Evolutionary conservation across 1,140 invertebrate genomes (phyloP), one percentile per base, ranked within the genome.

Genomic region (Danaus melanippus): DNA sequence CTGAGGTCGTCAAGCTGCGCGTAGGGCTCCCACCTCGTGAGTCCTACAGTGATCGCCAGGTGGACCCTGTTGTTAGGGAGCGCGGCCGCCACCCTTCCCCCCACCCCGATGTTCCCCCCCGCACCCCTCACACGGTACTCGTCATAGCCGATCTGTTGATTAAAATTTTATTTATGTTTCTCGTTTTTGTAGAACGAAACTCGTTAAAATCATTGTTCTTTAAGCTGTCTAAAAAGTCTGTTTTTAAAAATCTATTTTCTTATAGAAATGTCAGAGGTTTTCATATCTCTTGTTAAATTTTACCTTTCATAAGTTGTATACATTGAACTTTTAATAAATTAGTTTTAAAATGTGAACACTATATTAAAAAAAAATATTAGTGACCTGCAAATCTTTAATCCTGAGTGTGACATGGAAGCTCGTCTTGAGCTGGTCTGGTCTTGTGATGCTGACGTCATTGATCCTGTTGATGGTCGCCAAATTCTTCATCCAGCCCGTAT

Each of bases 401-500:
- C 64, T 75, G 10, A 86, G 67, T 1, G 79, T 79, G 51, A 81
- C 80, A 11, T 68, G 67, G 57, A 84, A 83, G 62, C 67, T 70
- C 9, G 78, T 84, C 49, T 74, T 76, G 56, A 69, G 62, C 7
- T 66, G 69, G 48, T 76, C 71, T 0, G 74, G 69, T 7, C 69
- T 53, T 1, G 66, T 69, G 9, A 84, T 71, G 63, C 74, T 86
- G 32, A 86, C 83, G 64, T 86, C 83, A 32, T 70, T 76, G 10
- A 79, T 66, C 1, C 83, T 53, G 67, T 86, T 84, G 41, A 86
- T 71, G 2, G 79, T 86, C 8, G 83, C 79, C 49, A 86, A 50
- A 61, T 84, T 84, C 66, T 86, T 86, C 52, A 86, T 55, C 83
- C 83, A 86, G 8, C 83, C 83, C 7, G 70, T 64, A 10, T 79